Percentiles rank a stretch among this genome's conserved stretches.
These are phyloP conservation scores for Sarcophaga subvicina DNA, from an alignment of 2,888 invertebrate species.

Conservation along the genomic window DNA sequence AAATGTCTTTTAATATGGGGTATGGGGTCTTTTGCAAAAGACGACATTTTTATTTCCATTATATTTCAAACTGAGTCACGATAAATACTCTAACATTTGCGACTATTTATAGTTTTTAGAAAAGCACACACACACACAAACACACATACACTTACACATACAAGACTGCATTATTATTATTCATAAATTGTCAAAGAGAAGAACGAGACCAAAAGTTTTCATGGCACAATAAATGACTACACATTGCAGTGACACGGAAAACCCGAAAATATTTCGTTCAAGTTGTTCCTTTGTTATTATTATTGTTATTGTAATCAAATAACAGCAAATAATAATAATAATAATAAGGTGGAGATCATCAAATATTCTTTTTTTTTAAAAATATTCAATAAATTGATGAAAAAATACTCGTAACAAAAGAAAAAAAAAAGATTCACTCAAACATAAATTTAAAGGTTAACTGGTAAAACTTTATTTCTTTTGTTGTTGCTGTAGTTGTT, in stretches of 20 bases:
- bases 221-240: neutral
- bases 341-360: neutral
- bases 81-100: slow-evolving; percentile 55
- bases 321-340: neutral
- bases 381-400: neutral
- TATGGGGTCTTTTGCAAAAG: slow-evolving; percentile 3
- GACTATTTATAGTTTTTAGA: neutral
- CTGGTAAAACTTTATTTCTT: slow-evolving; percentile 14
- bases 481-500: slow-evolving; percentile 5
- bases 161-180: neutral
- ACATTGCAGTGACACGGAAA: slow-evolving; percentile 20
- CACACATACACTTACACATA: neutral
- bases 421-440: neutral
- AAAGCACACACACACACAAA: neutral
- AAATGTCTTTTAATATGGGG: slow-evolving; percentile 33
- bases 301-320: neutral
- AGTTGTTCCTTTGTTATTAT: neutral
- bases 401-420: neutral
- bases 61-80: slow-evolving; percentile 60
- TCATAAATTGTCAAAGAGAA: slow-evolving; percentile 18
- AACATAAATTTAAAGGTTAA: slow-evolving; percentile 46
- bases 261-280: slow-evolving; percentile 20
- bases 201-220: neutral
- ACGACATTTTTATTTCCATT: slow-evolving; percentile 21
- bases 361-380: neutral